Conservation (phyloP, 1,140 invertebrate species). For the Drosophila funebris region DNA sequence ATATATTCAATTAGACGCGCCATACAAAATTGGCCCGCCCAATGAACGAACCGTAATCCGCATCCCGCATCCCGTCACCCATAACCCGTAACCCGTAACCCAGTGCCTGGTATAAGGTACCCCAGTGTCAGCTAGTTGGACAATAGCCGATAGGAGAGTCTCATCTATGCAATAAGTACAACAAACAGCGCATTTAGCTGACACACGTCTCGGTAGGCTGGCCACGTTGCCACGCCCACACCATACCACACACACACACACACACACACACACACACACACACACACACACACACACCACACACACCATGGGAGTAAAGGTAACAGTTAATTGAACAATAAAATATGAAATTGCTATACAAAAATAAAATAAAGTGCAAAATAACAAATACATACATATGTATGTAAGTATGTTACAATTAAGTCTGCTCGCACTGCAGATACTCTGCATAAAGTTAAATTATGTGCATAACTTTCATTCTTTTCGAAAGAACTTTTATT, state of each 20-base stretch:
- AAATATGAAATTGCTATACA: conserved; percentile 46
- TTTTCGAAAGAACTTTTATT: too few relatives aligned
- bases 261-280: conserved; percentile 23
- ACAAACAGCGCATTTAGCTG: conserved; percentile 50
- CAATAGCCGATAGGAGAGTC: not conserved
- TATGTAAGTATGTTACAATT: not conserved
- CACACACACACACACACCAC: conserved; percentile 11
- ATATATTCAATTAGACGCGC: conserved; percentile 65
- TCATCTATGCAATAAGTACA: conserved; percentile 8
- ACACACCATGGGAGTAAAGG: conserved; percentile 33
- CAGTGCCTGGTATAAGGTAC: too few relatives aligned
- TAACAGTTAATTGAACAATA: conserved; percentile 63
- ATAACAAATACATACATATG: too few relatives aligned
- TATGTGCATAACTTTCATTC: not conserved
- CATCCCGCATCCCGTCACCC: not conserved
- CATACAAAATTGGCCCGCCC: conserved; percentile 41
- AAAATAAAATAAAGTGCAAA: not conserved
- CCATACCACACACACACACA: not conserved
- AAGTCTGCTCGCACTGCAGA: not conserved
- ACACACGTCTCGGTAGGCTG: conserved; percentile 18
- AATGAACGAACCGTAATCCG: not conserved
- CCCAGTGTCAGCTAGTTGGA: not conserved
- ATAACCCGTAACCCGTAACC: not conserved
- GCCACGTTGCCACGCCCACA: conserved; percentile 20
- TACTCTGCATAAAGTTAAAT: not conserved